Evolutionary conservation across 2,797 vertebrate species (phyloP).

Genomic region (Moxostoma hubbsi): DNA sequence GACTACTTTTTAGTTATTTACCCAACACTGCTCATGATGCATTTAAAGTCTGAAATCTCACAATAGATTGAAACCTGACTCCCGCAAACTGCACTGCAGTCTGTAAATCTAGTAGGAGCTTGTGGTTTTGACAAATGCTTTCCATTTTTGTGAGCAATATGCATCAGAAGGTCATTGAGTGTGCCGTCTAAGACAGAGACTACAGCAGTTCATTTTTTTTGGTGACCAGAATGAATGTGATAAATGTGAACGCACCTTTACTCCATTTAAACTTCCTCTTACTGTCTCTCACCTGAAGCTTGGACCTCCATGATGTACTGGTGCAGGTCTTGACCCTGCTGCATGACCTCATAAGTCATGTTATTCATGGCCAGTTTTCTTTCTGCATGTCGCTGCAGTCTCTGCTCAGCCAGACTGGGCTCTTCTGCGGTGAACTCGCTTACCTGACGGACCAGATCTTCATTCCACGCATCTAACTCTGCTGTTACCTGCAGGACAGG

Average conservation of each 20-base stretch:
- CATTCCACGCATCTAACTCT: conserved; percentile 95
- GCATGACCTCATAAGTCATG: conserved; percentile 96
- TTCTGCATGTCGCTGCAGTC: conserved; percentile 91
- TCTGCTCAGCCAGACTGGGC: conserved; percentile 89
- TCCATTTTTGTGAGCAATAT: too few relatives aligned
- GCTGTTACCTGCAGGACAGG: conserved; percentile 85
- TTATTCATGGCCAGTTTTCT: conserved; percentile 94
- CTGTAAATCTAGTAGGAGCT: too few relatives aligned
- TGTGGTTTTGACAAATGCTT: too few relatives aligned
- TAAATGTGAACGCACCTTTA: background rate
- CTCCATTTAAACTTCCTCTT: background rate
- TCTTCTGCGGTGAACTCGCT: conserved; percentile 90
- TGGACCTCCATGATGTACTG: conserved; percentile 99
- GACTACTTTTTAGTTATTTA: too few relatives aligned
- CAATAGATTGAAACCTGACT: too few relatives aligned
- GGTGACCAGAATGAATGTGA: too few relatives aligned
- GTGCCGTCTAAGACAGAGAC: too few relatives aligned
- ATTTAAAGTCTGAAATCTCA: too few relatives aligned
- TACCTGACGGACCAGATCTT: conserved; percentile 92
- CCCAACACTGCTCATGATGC: too few relatives aligned
- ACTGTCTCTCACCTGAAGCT: conserved; percentile 86
- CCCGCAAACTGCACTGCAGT: too few relatives aligned
- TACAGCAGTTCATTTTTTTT: background rate
- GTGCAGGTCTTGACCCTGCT: conserved; percentile 94
- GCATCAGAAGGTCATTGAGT: too few relatives aligned